Conservation (phyloP, 2,888 invertebrate species). For the Dinocampus coccinellae region DNA sequence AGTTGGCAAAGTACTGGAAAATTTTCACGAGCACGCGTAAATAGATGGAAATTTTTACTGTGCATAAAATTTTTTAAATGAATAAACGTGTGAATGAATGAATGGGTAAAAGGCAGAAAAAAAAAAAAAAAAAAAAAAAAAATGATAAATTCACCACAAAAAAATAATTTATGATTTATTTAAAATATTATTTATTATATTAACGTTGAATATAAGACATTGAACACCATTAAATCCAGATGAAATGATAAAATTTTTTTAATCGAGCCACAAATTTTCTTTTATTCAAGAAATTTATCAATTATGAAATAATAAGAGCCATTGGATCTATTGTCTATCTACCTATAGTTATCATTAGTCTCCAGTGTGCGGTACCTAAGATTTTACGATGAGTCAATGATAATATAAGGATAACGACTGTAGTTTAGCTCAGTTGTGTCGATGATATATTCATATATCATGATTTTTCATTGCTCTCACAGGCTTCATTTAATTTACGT, state of each 20-base stretch:
- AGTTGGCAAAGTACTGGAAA: constrained; percentile 9
- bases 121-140: background rate
- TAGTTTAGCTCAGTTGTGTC: background rate
- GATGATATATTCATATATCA: background rate
- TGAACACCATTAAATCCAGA: no score
- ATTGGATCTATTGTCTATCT: background rate
- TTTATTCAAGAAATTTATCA: no score
- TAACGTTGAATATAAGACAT: no score
- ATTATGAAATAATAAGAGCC: background rate
- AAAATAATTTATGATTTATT: no score
- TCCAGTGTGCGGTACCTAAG: background rate
- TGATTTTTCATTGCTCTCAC: background rate
- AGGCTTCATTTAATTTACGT: background rate
- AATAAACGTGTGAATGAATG: background rate
- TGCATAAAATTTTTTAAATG: constrained; percentile 45
- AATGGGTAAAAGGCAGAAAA: background rate
- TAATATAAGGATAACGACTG: background rate
- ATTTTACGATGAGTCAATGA: constrained; percentile 2
- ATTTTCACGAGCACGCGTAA: background rate
- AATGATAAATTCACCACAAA: no score
- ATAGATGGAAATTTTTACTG: constrained; percentile 45
- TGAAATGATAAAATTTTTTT: no score
- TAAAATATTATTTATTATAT: no score
- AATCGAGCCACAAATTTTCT: no score
- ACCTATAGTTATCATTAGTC: background rate